Evolutionary conservation across 2,113 vertebrate genomes (phyloP).

Genomic region (Alexandromys fortis): DNA sequence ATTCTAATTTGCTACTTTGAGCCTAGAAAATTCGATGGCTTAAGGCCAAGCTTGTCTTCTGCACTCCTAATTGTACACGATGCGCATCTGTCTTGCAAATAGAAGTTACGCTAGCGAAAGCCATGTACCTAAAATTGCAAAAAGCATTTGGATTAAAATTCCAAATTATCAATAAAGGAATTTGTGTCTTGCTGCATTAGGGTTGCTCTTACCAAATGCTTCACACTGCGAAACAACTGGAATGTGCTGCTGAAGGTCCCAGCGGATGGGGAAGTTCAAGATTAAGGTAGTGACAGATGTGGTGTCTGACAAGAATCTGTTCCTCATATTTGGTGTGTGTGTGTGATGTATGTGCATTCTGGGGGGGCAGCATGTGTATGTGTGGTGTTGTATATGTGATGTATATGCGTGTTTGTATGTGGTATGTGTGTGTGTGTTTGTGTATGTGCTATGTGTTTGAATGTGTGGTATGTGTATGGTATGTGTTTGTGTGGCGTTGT

Average conservation of each 20-base stretch:
- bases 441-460: no score
- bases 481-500: no score
- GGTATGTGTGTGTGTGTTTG: no score
- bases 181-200: neutral
- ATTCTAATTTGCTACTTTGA: constrained; percentile 65
- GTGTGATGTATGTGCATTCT: neutral
- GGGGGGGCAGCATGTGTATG: neutral
- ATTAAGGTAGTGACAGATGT: neutral
- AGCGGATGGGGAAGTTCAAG: neutral
- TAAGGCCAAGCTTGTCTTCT: constrained; percentile 56
- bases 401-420: no score
- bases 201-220: neutral
- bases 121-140: constrained; percentile 35
- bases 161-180: constrained; percentile 47
- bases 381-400: no score
- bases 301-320: neutral
- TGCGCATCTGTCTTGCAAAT: constrained; percentile 55
- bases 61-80: constrained; percentile 33
- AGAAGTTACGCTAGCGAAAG: constrained; percentile 52
- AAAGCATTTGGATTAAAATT: constrained; percentile 52
- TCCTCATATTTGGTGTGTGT: neutral
- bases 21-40: constrained; percentile 55
- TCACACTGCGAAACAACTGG: neutral
- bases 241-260: neutral
- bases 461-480: no score